A percentile compares a stretch with the other conserved stretches of the same genome.
phyloP scores from a whole-genome alignment of 2,113 vertebrate genomes.

The Pluvialis apricaria region DNA sequence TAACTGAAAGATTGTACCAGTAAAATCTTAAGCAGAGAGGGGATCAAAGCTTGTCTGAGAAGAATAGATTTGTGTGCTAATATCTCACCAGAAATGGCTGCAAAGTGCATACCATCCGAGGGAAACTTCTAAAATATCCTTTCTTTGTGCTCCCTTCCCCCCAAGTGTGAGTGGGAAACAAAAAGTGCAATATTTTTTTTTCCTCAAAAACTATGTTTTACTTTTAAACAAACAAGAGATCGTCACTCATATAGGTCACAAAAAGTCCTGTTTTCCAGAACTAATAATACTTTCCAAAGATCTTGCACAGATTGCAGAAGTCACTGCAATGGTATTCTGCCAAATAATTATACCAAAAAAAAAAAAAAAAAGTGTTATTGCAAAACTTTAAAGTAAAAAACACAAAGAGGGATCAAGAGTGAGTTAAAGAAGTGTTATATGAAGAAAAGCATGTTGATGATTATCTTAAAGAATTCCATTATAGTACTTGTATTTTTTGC shows the following conservation, averaged over 20 bases:
- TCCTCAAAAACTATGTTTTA: background rate
- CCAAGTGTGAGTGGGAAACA: background rate
- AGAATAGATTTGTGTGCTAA: background rate
- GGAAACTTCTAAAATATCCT: background rate
- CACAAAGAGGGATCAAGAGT: background rate
- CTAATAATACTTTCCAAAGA: background rate
- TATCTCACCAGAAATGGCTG: background rate
- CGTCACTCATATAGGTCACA: background rate
- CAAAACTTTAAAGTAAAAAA: background rate
- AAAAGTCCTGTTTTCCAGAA: background rate
- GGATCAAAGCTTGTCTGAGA: background rate
- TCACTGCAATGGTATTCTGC: background rate
- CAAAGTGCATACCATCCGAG: background rate
- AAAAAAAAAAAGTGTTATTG: background rate
- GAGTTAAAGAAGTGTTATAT: background rate
- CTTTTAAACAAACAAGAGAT: background rate
- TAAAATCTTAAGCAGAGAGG: background rate
- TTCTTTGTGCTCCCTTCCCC: accelerated
- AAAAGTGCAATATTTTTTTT: background rate
- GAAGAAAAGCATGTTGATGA: background rate
- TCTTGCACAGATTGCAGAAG: background rate
- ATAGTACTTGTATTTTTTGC: background rate
- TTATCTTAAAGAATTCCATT: background rate
- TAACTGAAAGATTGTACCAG: background rate
- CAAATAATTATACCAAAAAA: background rate